phyloP scores from a whole-genome alignment of 2,797 vertebrate genomes.

The Urocyon cinereoargenteus region DNA sequence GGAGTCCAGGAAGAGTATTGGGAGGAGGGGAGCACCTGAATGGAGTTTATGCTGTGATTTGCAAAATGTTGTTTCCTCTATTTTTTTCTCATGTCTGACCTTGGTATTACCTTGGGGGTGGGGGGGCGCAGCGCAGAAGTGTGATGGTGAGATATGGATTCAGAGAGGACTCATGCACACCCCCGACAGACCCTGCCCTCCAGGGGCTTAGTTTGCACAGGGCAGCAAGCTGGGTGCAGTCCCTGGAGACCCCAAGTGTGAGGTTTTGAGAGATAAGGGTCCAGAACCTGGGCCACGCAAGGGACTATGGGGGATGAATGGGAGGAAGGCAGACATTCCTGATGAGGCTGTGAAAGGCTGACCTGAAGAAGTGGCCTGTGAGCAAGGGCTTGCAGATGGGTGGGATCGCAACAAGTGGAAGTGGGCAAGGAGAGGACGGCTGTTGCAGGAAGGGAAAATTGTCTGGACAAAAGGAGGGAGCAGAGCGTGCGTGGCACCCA shows the following conservation, averaged over 20 bases:
- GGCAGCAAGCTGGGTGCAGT: neutral
- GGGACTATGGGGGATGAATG: neutral
- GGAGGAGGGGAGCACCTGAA: neutral
- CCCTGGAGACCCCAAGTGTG: neutral
- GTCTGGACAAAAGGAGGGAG: neutral
- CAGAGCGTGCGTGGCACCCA: rapidly evolving
- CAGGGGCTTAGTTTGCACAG: neutral
- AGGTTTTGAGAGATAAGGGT: neutral
- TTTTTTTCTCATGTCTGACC: conserved; percentile 24
- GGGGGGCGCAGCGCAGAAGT: neutral
- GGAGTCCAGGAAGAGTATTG: conserved; percentile 33
- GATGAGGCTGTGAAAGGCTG: neutral
- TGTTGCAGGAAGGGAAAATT: neutral
- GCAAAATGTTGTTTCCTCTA: conserved; percentile 8
- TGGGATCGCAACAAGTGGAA: neutral
- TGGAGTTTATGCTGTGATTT: neutral
- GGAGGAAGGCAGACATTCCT: neutral
- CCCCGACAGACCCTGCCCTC: neutral
- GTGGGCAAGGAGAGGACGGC: neutral
- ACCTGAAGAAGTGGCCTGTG: neutral
- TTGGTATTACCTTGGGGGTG: conserved; percentile 31
- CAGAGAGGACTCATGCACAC: neutral
- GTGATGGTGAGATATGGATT: neutral
- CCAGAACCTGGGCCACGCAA: neutral
- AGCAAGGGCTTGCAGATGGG: neutral